A percentile compares a stretch with the other conserved stretches of the same genome.
phyloP scores from a whole-genome alignment of 2,113 vertebrate species.

The Hoplias malabaricus region DNA sequence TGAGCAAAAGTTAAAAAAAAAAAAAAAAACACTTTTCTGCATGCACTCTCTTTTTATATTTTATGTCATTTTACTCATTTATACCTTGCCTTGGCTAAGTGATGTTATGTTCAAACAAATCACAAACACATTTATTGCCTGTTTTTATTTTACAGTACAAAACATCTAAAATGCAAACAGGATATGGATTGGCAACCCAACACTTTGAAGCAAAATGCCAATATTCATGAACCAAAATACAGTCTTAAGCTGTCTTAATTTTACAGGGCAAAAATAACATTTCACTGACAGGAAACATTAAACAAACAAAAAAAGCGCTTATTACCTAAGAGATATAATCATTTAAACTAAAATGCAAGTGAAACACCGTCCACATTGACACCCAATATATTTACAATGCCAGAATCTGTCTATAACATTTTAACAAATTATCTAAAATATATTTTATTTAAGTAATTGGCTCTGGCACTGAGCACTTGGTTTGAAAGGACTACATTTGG shows the following conservation, averaged over 20 bases:
- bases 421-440: conserved; percentile 35
- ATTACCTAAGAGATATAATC: too few relatives aligned
- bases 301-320: conserved; percentile 45
- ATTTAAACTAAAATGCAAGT: conserved; percentile 25
- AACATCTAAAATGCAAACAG: conserved; percentile 55
- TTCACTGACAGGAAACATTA: not conserved
- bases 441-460: conserved; percentile 37
- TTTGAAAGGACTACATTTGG: conserved; percentile 38
- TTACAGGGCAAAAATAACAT: not conserved
- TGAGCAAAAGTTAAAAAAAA: too few relatives aligned
- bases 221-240: conserved; percentile 35
- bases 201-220: conserved; percentile 30
- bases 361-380: conserved; percentile 51
- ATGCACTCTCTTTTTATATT: too few relatives aligned
- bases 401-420: conserved; percentile 36
- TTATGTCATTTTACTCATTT: too few relatives aligned
- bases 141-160: conserved; percentile 74
- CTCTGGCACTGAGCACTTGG: conserved; percentile 61
- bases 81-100: too few relatives aligned
- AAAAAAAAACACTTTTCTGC: too few relatives aligned
- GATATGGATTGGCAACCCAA: conserved; percentile 43
- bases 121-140: not conserved
- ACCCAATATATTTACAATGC: conserved; percentile 56
- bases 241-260: not conserved
- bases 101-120: not conserved